Percentiles rank a stretch among this genome's conserved stretches.
Evolutionary conservation across 2,888 invertebrate genomes (phyloP).

Genomic region (Hirtodrosophila cameraria): DNA sequence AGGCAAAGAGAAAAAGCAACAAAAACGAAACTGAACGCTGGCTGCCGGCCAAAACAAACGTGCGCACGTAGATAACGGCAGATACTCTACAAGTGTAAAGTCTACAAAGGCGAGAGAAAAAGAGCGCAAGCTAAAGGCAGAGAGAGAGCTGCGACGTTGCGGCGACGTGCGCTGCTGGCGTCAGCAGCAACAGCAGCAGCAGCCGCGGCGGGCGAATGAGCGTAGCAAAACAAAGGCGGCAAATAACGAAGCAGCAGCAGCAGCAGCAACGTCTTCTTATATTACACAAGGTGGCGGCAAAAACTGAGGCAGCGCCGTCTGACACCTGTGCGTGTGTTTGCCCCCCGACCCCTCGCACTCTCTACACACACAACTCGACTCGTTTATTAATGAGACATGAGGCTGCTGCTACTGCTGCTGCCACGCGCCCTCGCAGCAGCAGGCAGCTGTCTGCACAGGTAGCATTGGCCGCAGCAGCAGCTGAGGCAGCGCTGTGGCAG

Average conservation of each 20-base stretch:
- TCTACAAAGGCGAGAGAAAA: conserved; percentile 46
- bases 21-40: conserved; percentile 35
- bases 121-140: conserved; percentile 3
- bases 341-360: background rate
- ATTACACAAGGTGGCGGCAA: conserved; percentile 51
- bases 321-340: conserved; percentile 60
- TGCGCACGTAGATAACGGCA: conserved; percentile 46
- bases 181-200: conserved; percentile 6
- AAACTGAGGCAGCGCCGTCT: conserved; percentile 37
- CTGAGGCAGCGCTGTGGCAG: too few relatives aligned
- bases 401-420: conserved; percentile 17
- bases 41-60: conserved; percentile 64
- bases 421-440: conserved; percentile 37
- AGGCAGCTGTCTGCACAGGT: conserved; percentile 52
- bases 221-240: conserved; percentile 64
- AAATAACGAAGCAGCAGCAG: conserved; percentile 15
- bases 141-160: conserved; percentile 11
- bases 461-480: conserved; percentile 10
- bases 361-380: conserved; percentile 18
- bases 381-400: conserved; percentile 62
- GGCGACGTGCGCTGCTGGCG: conserved; percentile 42
- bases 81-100: conserved; percentile 49
- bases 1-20: conserved; percentile 2
- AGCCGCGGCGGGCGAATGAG: conserved; percentile 48
- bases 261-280: conserved; percentile 47